phyloP scores from a whole-genome alignment of 2,888 invertebrate species.

The Lottia gigantea region DNA sequence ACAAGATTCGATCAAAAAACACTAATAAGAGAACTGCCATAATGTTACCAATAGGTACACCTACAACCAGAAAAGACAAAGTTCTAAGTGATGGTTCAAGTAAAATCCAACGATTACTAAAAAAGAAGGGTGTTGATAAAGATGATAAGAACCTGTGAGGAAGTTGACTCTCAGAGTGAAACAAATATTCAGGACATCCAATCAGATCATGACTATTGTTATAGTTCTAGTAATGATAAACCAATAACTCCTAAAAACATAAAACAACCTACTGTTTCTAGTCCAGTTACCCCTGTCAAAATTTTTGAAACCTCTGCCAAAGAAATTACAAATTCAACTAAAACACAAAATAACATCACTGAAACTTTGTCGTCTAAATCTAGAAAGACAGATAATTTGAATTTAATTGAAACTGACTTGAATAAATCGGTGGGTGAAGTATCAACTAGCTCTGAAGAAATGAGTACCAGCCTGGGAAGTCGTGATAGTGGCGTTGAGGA shows the following conservation, averaged over 20 bases:
- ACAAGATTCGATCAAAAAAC: conserved; percentile 26
- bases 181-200: conserved; percentile 2
- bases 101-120: background rate
- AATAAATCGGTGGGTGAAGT: too few relatives aligned
- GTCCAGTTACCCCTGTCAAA: too few relatives aligned
- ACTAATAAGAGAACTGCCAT: conserved; percentile 43
- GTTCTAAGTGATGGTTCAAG: background rate
- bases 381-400: too few relatives aligned
- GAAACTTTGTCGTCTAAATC: too few relatives aligned
- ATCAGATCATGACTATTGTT: conserved; percentile 4
- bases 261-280: too few relatives aligned
- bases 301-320: too few relatives aligned
- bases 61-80: conserved; percentile 39
- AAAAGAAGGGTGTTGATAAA: background rate
- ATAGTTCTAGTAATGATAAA: background rate
- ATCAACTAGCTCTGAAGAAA: background rate
- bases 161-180: conserved; percentile 6
- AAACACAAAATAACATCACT: too few relatives aligned
- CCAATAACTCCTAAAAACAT: background rate
- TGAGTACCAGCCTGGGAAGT: conserved; percentile 11
- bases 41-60: conserved; percentile 49
- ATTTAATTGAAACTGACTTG: too few relatives aligned
- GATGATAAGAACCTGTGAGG: conserved; percentile 21
- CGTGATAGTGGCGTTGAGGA: conserved; percentile 31
- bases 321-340: too few relatives aligned